Base-by-base conservation (phyloP, 2,888 invertebrate genomes). In the Eurytoma californica region DNA sequence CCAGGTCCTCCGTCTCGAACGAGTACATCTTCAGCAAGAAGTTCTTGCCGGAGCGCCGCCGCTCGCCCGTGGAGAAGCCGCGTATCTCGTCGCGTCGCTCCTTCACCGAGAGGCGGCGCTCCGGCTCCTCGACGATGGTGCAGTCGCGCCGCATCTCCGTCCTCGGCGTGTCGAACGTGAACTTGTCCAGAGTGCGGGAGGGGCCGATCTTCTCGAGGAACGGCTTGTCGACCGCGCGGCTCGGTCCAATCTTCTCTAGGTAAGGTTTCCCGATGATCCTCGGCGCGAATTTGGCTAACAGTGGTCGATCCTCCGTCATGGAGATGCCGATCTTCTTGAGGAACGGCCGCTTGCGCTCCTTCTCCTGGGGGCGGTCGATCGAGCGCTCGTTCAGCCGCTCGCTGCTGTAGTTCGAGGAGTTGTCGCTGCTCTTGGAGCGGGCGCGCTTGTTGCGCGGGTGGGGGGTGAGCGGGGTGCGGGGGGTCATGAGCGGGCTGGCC, bases 401-500 rank as follows among this genome's bases (percentile, higher is more conserved):
- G 83, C 86, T 88, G 75, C 89, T 88, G 80, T 88, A 89, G 72
- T 88, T 89, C 2, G 88, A 89, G 0, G 90, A 88, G 74, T 89
- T 89, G 72, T 90, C 90, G 80, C 90, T 90, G 82, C 89, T 90
- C 82, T 90, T 90, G 1, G 90, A 90, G 18, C 89, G 84, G 0
- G 89, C 87, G 0, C 89, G 82, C 75, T 88, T 89, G 66, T 84
- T 89, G 0, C 87, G 82, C 3, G 88, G 86, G 55, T 88, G 86
- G 0, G 87, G 87, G 3, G 88, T 89, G n/a, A 87, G 76, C 4
- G 89, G 89, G 0, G 89, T 89, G 69, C 86, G 82, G 9, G 89
- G 88, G 13, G 88, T 89, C 65, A 88, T 82, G n/a, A 87, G 86
- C 60, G 89, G 90, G 82, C 89, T 89, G 28, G 83, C 82, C 39